A percentile compares a stretch with the other conserved stretches of the same genome.
phyloP scores from a whole-genome alignment of 2,113 vertebrate genomes.

The Pseudorasbora parva region DNA sequence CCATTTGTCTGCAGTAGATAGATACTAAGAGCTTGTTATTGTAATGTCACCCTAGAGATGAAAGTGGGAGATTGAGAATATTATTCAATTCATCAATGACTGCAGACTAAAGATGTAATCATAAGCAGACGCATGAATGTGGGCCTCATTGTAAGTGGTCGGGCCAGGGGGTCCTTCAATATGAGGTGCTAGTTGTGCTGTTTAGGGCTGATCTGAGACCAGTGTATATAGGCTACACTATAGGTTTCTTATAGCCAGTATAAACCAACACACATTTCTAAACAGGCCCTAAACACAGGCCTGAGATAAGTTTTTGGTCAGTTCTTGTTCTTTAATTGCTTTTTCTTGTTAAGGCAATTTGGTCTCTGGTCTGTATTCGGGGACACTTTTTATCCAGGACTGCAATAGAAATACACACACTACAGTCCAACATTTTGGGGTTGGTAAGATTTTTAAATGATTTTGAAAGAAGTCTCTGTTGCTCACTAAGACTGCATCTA shows the following conservation, averaged over 20 bases:
- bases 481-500: neutral
- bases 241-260: neutral
- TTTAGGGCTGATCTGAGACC: conserved; percentile 9
- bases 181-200: neutral
- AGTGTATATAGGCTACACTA: neutral
- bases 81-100: conserved; percentile 53
- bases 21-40: conserved; percentile 57
- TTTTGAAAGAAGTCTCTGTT: neutral
- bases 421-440: neutral
- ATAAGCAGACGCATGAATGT: neutral
- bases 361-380: neutral
- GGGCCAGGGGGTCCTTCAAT: neutral
- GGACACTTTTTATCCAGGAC: neutral
- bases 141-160: conserved; percentile 9
- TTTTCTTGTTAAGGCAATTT: neutral
- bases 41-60: conserved; percentile 54
- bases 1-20: conserved; percentile 49
- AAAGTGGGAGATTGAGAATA: conserved; percentile 42
- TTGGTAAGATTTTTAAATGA: neutral
- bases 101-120: conserved; percentile 42
- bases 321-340: too few species aligned
- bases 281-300: neutral
- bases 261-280: neutral
- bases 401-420: neutral
- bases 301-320: neutral